Conservation (phyloP, 2,888 invertebrate species). For the Hypomecis atomaria region DNA sequence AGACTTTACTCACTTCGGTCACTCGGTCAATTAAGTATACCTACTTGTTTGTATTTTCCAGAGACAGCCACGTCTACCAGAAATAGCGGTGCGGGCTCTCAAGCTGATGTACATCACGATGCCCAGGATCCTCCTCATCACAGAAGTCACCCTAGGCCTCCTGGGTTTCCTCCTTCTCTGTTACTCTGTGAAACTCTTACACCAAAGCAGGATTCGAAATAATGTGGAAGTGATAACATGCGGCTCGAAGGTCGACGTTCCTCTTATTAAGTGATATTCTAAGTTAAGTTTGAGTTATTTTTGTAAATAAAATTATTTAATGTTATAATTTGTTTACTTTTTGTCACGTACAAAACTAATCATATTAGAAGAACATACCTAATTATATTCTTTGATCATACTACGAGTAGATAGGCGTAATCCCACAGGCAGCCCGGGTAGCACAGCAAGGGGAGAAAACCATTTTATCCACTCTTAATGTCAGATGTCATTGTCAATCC, state of each 20-base stretch:
- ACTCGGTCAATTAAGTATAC: too few relatives aligned
- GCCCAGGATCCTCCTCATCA: conserved; percentile 35
- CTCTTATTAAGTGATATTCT: conserved; percentile 25
- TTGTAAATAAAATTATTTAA: conserved; percentile 23
- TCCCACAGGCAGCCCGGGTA: too few relatives aligned
- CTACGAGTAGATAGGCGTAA: too few relatives aligned
- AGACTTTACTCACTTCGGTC: too few relatives aligned
- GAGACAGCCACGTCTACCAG: conserved; percentile 44
- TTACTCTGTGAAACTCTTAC: conserved; percentile 28
- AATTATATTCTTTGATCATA: too few relatives aligned
- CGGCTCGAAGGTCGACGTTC: conserved; percentile 15
- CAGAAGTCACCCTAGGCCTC: conserved; percentile 26
- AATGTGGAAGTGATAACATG: background rate
- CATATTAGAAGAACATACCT: too few relatives aligned
- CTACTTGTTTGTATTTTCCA: too few relatives aligned
- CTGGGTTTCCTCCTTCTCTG: conserved; percentile 24
- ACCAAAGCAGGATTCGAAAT: conserved; percentile 9
- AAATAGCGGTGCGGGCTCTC: conserved; percentile 34
- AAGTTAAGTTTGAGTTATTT: conserved; percentile 3
- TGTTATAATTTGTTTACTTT: background rate
- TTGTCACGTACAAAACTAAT: too few relatives aligned
- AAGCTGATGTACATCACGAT: conserved; percentile 31
- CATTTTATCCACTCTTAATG: too few relatives aligned
- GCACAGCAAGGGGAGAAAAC: too few relatives aligned
- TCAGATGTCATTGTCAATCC: too few relatives aligned